Conservation (phyloP, 2,113 vertebrate species). For the Odobenus rosmarus region DNA sequence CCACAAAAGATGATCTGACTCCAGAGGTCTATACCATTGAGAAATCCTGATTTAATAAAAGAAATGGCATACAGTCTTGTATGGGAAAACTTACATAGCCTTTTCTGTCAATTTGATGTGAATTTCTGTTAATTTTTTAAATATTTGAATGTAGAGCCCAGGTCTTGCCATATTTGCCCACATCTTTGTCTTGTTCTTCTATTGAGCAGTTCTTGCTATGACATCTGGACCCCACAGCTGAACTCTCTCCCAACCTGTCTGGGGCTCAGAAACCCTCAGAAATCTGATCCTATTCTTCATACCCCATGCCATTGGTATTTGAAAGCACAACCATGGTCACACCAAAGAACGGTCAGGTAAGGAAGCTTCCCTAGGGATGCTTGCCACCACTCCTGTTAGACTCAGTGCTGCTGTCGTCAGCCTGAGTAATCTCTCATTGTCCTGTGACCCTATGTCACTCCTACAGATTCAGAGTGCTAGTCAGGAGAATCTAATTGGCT, state of each 20-base stretch:
- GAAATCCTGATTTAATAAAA: slow-evolving; percentile 40
- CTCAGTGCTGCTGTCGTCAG: neutral
- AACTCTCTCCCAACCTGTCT: neutral
- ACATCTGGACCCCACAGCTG: neutral
- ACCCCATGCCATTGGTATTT: neutral
- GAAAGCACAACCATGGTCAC: neutral
- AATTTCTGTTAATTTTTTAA: slow-evolving; percentile 19
- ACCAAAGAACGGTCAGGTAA: neutral
- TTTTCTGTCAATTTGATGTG: neutral
- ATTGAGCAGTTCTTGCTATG: neutral
- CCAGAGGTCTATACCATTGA: neutral
- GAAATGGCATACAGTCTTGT: neutral
- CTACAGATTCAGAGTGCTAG: neutral
- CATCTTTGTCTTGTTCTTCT: neutral
- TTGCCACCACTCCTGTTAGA: neutral
- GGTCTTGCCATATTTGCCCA: neutral
- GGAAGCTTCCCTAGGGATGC: neutral
- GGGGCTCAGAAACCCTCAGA: neutral
- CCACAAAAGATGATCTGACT: neutral
- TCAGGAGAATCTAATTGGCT: neutral
- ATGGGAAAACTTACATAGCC: neutral
- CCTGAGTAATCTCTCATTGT: neutral
- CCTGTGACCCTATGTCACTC: neutral
- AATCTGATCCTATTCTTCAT: neutral
- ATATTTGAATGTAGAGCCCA: neutral